phyloP scores from a whole-genome alignment of 2,797 vertebrate species.

The Catharus ustulatus region DNA sequence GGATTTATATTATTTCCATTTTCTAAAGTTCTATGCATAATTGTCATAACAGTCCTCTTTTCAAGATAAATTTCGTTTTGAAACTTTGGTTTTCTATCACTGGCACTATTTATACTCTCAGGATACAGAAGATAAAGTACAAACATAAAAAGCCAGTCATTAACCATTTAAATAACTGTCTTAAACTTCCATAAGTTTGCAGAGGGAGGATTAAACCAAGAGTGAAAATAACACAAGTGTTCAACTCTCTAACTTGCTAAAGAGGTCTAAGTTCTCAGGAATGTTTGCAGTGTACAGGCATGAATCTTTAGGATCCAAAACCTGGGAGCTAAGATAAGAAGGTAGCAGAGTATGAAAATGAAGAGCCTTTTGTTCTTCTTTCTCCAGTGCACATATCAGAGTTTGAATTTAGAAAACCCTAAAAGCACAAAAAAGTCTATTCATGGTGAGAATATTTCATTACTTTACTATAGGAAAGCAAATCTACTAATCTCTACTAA shows the following conservation, averaged over 20 bases:
- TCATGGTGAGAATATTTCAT: background rate
- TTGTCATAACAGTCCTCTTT: background rate
- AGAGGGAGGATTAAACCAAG: background rate
- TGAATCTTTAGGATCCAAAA: slow-evolving; percentile 30
- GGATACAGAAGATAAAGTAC: background rate
- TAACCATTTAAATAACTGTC: background rate
- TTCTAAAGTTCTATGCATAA: background rate
- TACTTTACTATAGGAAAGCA: background rate
- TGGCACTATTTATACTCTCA: background rate
- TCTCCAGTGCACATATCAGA: slow-evolving; percentile 66
- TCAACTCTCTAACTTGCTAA: background rate
- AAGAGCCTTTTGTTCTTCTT: slow-evolving; percentile 69
- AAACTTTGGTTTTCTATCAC: background rate
- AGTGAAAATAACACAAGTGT: background rate
- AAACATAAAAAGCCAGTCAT: background rate
- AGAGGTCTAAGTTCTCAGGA: background rate
- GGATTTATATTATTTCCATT: background rate
- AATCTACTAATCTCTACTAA: too few relatives aligned
- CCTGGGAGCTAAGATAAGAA: slow-evolving; percentile 63
- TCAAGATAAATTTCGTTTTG: background rate
- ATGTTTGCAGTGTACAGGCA: background rate
- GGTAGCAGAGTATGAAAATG: slow-evolving; percentile 80
- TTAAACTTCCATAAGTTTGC: background rate
- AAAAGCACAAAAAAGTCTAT: slow-evolving; percentile 8
- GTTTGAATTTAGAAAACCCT: slow-evolving; percentile 50